A percentile compares a stretch with the other conserved stretches of the same genome.
Evolutionary conservation across 1,140 invertebrate species (phyloP).

Genomic region (Nasonia longicornis): DNA sequence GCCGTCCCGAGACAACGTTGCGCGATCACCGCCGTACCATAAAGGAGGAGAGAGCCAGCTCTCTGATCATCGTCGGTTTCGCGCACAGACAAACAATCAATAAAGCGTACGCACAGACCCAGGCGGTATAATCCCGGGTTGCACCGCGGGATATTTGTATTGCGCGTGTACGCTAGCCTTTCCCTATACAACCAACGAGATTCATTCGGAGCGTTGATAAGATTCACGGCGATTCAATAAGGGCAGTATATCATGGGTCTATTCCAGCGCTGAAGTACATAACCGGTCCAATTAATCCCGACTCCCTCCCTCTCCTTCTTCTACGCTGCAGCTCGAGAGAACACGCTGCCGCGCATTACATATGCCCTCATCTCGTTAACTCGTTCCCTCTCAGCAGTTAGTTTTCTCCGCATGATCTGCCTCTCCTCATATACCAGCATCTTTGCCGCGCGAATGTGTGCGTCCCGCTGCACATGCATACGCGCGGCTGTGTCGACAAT

Average conservation of each 20-base stretch:
- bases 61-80: not conserved
- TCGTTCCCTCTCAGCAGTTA: slow-evolving; percentile 18
- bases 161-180: not conserved
- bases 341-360: slow-evolving; percentile 5
- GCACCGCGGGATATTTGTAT: not conserved
- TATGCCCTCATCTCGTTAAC: slow-evolving; percentile 28
- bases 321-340: not conserved
- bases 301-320: not conserved
- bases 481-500: slow-evolving; percentile 54
- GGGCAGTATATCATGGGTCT: slow-evolving; percentile 16
- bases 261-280: not conserved
- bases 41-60: not conserved
- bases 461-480: not conserved
- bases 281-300: slow-evolving; percentile 28
- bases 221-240: slow-evolving; percentile 29
- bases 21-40: not conserved
- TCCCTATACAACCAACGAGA: not conserved
- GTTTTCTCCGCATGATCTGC: slow-evolving; percentile 2
- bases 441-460: not conserved
- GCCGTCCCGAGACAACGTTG: not conserved
- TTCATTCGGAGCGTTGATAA: slow-evolving; percentile 22
- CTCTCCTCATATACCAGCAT: not conserved
- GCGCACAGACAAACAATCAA: slow-evolving; percentile 14
- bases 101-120: not conserved
- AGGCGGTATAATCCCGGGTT: not conserved